Base-by-base conservation (phyloP, 1,140 invertebrate species). In the Triops cancriformis region DNA sequence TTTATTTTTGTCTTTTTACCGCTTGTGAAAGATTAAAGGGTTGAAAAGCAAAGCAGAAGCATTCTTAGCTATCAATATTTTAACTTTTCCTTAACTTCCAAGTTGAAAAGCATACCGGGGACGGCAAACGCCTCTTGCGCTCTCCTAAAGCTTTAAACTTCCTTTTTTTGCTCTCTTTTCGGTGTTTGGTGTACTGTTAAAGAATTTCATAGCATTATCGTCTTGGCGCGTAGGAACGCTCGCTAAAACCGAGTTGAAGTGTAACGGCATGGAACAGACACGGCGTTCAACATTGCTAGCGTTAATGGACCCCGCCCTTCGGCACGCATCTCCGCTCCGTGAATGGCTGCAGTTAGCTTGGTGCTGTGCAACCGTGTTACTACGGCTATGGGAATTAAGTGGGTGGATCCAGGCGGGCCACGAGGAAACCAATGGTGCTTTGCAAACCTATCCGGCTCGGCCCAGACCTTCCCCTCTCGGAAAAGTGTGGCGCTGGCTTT, bases 351-450 rank as follows among this genome's bases (percentile, higher is more conserved):
- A 64, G 18, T 23, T 18, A 14, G 51, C 23, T 23, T 0, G 51
- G 14, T 12, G 51, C 51, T 64, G 51, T 64, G 51, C 51, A 64
- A 64, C 51, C 51, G 51, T 64, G 51, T 64, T 64, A 64, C 51
- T 64, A 64, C 51, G 51, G 51, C 51, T 64, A 64, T 64, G 51
- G 51, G 51, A 64, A 64, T 64, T 64, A 64, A 64, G 51, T 64
- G 51, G 51, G 51, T 64, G 51, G 51, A 64, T 64, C 51, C 51
- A 64, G 51, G 51, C 51, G 51, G 51, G 51, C 51, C 51, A 64
- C 14, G 23, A 64, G 51, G 51, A 64, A 64, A 64, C 51, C 51
- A 64, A 64, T 64, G 10, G 51, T 64, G 51, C 51, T 64, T 64
- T 64, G 51, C 51, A 64, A 64, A 64, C 6, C 51, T 64, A 64